These are phyloP conservation scores for Tyrannus savana DNA, from an alignment of 2,113 vertebrate species.

Conservation along the genomic window DNA sequence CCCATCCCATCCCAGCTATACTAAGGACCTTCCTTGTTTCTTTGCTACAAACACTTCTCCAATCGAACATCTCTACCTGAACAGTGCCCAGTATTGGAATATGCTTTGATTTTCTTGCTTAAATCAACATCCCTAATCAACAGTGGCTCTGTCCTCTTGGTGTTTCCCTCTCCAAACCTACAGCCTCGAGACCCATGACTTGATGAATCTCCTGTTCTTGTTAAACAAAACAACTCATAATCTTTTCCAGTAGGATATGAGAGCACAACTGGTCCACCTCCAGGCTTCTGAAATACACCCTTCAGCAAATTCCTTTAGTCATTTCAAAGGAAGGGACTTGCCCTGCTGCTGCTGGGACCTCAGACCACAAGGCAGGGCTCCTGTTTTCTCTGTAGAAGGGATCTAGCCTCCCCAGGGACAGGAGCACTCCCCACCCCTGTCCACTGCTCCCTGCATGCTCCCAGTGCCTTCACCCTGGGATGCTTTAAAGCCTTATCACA, in stretches of 20 bases:
- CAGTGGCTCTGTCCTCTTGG: not conserved
- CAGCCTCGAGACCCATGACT: not conserved
- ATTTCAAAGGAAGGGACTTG: not conserved
- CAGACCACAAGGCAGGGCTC: not conserved
- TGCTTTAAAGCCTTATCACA: not conserved
- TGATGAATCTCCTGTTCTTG: not conserved
- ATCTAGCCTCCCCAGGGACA: not conserved
- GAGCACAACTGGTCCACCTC: not conserved
- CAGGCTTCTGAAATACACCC: not conserved
- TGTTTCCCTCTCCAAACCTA: not conserved
- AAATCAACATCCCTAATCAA: not conserved
- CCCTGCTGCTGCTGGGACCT: not conserved
- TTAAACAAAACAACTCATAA: not conserved
- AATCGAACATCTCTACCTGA: fast-evolving
- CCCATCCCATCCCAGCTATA: not conserved
- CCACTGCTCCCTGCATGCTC: fast-evolving
- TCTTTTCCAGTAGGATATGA: not conserved
- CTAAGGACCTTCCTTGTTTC: not conserved
- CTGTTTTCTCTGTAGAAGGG: not conserved
- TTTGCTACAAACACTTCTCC: not conserved
- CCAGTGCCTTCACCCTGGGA: not conserved
- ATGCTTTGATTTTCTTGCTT: not conserved
- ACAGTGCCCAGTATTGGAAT: not conserved
- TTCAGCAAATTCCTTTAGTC: not conserved
- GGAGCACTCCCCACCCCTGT: not conserved